A percentile compares a stretch with the other conserved stretches of the same genome.
Conservation (phyloP, 2,113 vertebrate genomes). For the Sisor rabdophorus region DNA sequence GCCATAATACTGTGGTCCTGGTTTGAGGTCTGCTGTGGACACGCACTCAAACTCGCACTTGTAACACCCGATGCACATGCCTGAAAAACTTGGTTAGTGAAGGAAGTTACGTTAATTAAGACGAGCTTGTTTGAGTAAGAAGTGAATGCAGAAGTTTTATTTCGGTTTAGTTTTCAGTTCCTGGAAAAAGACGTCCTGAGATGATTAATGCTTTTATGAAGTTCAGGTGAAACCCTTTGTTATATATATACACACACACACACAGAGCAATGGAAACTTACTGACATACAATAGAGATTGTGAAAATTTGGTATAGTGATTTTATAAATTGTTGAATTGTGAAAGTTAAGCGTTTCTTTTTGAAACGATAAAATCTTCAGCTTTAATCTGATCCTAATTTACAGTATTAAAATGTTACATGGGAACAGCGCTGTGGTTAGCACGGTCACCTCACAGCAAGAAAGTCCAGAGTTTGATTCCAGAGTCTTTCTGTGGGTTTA, state of each 20-base stretch:
- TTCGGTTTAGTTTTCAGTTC: conserved; percentile 37
- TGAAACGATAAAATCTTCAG: too few species aligned
- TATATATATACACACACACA: not conserved
- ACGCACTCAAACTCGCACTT: not conserved
- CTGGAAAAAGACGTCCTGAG: conserved; percentile 2
- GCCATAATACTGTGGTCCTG: not conserved
- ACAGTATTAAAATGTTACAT: too few species aligned
- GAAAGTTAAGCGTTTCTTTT: too few species aligned
- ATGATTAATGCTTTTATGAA: conserved; percentile 27
- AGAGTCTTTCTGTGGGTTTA: too few species aligned
- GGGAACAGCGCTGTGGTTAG: too few species aligned
- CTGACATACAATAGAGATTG: too few species aligned
- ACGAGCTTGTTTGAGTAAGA: not conserved
- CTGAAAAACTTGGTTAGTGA: not conserved
- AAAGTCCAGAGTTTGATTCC: too few species aligned
- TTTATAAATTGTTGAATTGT: too few species aligned
- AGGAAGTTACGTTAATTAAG: not conserved
- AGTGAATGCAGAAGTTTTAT: conserved; percentile 40
- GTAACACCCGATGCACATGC: not conserved
- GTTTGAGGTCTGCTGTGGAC: not conserved
- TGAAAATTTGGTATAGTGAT: too few species aligned
- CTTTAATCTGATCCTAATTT: too few species aligned
- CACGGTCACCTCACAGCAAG: too few species aligned
- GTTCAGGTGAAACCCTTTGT: not conserved
- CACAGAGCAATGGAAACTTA: too few species aligned